phyloP scores from a whole-genome alignment of 2,113 vertebrate genomes.

The Scortum barcoo region DNA sequence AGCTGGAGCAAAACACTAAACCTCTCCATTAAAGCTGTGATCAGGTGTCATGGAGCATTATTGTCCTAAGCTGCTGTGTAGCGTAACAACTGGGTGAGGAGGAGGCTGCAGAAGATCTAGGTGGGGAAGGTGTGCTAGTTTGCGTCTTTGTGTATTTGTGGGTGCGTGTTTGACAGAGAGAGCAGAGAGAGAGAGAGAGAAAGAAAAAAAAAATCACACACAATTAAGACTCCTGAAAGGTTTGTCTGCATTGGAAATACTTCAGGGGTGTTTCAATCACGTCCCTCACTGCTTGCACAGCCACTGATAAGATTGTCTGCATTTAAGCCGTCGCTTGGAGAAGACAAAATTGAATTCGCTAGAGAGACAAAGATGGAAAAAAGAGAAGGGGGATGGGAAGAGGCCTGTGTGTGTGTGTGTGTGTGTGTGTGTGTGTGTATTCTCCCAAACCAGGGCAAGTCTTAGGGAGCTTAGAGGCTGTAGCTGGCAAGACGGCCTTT shows the following conservation, averaged over 20 bases:
- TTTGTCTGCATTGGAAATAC: conserved; percentile 82
- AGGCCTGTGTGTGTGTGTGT: conserved; percentile 30
- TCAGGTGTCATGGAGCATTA: conserved; percentile 63
- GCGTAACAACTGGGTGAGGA: conserved; percentile 44
- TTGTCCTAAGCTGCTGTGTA: conserved; percentile 47
- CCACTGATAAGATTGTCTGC: conserved; percentile 85
- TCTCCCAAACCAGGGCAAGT: conserved; percentile 77
- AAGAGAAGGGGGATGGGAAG: conserved; percentile 64
- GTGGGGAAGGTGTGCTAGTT: conserved; percentile 55
- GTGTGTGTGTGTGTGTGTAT: conserved; percentile 50
- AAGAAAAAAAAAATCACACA: conserved; percentile 54
- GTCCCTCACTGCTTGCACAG: conserved; percentile 84
- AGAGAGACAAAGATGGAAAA: conserved; percentile 81
- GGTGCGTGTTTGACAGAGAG: conserved; percentile 52
- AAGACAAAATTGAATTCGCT: conserved; percentile 84
- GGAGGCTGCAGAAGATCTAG: conserved; percentile 54
- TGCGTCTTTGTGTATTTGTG: conserved; percentile 55
- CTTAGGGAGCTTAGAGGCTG: conserved; percentile 75
- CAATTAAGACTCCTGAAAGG: conserved; percentile 85
- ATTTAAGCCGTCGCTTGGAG: conserved; percentile 81
- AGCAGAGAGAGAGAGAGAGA: conserved; percentile 14
- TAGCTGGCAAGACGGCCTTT: conserved; percentile 69
- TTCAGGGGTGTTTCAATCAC: conserved; percentile 84
- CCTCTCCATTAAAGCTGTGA: conserved; percentile 52
- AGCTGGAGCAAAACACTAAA: conserved; percentile 56